Evolutionary conservation across 2,888 invertebrate species (phyloP).

Genomic region (Epinotia demarniana): DNA sequence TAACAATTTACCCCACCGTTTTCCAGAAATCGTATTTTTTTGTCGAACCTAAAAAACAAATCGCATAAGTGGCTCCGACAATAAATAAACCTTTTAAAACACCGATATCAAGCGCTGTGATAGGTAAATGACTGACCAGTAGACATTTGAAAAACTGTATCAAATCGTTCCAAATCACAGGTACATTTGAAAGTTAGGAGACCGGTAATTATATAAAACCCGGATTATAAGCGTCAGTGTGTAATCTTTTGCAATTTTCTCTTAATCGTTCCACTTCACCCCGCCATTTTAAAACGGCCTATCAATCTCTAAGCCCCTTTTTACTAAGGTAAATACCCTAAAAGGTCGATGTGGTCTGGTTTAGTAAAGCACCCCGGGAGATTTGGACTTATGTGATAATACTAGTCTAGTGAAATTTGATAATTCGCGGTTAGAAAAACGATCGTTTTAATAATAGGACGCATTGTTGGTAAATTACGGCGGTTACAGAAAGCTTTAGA

Average conservation of each 20-base stretch:
- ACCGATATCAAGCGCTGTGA: slow-evolving; percentile 26
- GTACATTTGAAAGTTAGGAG: slow-evolving; percentile 73
- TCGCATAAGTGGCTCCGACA: slow-evolving; percentile 31
- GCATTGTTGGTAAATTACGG: slow-evolving; percentile 74
- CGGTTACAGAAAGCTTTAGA: slow-evolving; percentile 60
- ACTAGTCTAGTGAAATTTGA: slow-evolving; percentile 82
- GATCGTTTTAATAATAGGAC: slow-evolving; percentile 81
- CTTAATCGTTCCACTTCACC: slow-evolving; percentile 75
- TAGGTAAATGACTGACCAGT: slow-evolving; percentile 42
- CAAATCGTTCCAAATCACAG: slow-evolving; percentile 73
- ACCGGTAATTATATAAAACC: slow-evolving; percentile 76
- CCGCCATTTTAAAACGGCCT: slow-evolving; percentile 61
- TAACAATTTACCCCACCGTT: slow-evolving; percentile 23
- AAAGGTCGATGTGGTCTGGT: slow-evolving; percentile 56
- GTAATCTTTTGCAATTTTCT: slow-evolving; percentile 82
- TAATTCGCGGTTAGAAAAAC: slow-evolving; percentile 82
- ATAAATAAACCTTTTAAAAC: slow-evolving; percentile 43
- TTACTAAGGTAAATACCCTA: slow-evolving; percentile 54
- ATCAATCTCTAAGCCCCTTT: slow-evolving; percentile 51
- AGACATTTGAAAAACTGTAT: slow-evolving; percentile 47
- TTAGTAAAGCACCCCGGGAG: slow-evolving; percentile 73
- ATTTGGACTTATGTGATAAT: slow-evolving; percentile 84
- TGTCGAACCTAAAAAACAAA: slow-evolving; percentile 25
- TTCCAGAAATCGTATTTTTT: slow-evolving; percentile 33
- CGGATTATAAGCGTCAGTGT: slow-evolving; percentile 70